phyloP scores from a whole-genome alignment of 2,888 invertebrate genomes.

The Ctena decussata region DNA sequence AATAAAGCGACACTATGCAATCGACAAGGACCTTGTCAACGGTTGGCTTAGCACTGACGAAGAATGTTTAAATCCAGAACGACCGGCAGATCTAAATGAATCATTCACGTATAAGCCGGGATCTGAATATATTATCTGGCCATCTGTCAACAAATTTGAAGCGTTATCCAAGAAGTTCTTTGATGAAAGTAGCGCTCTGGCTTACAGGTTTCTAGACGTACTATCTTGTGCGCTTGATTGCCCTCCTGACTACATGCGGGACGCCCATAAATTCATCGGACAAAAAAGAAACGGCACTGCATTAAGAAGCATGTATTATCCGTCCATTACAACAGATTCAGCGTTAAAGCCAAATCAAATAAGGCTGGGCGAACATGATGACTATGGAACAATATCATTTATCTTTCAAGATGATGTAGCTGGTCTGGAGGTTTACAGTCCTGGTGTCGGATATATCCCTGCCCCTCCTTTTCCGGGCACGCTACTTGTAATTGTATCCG shows the following conservation, averaged over 20 bases:
- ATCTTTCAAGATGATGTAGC: not conserved
- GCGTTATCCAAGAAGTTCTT: not conserved
- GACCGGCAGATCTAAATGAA: not conserved
- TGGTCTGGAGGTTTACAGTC: not conserved
- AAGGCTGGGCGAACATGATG: not conserved
- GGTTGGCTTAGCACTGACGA: slow-evolving; percentile 18
- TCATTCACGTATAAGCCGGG: not conserved
- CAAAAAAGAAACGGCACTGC: not conserved
- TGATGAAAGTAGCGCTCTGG: not conserved
- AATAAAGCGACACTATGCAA: slow-evolving; percentile 24
- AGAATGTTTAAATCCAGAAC: not conserved
- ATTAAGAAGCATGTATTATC: not conserved
- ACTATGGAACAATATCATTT: not conserved
- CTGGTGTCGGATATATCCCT: not conserved
- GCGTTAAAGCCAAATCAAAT: not conserved
- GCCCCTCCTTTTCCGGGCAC: not conserved
- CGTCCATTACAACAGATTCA: not conserved
- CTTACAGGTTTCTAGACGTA: not conserved
- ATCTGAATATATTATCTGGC: not conserved
- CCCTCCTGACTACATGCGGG: not conserved
- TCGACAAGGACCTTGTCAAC: not conserved
- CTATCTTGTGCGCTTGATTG: not conserved
- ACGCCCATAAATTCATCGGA: not conserved
- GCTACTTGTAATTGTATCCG: not conserved
- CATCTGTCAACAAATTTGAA: not conserved